phyloP scores from a whole-genome alignment of 2,113 vertebrate species.

The Crotalus helleri region DNA sequence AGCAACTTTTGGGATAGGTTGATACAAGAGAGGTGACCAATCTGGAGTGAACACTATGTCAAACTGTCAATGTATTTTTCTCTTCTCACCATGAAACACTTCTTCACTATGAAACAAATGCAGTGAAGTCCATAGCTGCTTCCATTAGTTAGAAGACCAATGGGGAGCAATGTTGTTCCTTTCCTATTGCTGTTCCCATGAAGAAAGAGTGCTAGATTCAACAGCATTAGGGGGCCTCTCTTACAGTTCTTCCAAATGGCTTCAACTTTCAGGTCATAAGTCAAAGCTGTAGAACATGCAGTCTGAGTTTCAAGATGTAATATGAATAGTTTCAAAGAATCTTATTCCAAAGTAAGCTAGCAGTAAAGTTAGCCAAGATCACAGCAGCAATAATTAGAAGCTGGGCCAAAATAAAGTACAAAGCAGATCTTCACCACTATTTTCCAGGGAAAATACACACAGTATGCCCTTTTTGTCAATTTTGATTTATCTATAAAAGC shows the following conservation, averaged over 20 bases:
- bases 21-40: neutral
- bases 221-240: neutral
- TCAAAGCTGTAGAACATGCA: neutral
- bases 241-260: neutral
- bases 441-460: neutral
- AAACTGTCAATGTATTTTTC: neutral
- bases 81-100: neutral
- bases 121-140: neutral
- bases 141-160: neutral
- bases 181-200: neutral
- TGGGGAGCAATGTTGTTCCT: neutral
- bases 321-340: neutral
- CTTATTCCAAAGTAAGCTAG: neutral
- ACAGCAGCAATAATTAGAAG: neutral
- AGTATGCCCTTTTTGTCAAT: neutral
- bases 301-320: neutral
- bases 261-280: constrained; percentile 22
- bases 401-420: neutral
- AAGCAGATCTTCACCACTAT: neutral
- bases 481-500: neutral
- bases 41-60: neutral
- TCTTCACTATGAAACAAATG: neutral
- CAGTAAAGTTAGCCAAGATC: neutral
- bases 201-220: neutral
- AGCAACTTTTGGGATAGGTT: neutral